Evolutionary conservation across 2,113 vertebrate genomes (phyloP).

Genomic region (Tautogolabrus adspersus): DNA sequence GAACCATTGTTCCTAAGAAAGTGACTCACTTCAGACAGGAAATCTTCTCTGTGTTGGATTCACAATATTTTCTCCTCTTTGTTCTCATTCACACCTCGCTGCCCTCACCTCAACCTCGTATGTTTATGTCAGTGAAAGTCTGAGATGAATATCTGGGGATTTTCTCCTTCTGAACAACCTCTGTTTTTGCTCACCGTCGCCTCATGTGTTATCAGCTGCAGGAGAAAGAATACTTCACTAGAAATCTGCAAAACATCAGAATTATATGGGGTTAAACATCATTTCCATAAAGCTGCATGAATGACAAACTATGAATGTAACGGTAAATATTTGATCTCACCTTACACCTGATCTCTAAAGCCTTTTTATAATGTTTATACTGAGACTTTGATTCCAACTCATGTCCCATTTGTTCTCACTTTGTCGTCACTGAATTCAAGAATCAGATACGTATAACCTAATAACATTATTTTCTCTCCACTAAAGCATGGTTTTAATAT

Average conservation of each 20-base stretch:
- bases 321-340: background rate
- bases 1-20: constrained; percentile 65
- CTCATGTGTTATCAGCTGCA: constrained; percentile 2
- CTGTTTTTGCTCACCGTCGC: constrained; percentile 63
- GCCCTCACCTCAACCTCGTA: constrained; percentile 60
- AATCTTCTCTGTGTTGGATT: constrained; percentile 66
- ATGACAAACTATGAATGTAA: background rate
- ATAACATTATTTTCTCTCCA: too few relatives aligned
- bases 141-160: constrained; percentile 82
- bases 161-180: constrained; percentile 43
- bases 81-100: constrained; percentile 64
- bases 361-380: too few relatives aligned
- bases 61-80: constrained; percentile 74
- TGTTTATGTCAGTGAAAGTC: constrained; percentile 72
- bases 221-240: background rate
- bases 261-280: constrained; percentile 24
- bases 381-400: too few relatives aligned
- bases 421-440: too few relatives aligned
- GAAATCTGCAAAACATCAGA: constrained; percentile 39
- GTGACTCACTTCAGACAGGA: constrained; percentile 75
- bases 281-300: background rate
- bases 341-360: background rate
- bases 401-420: too few relatives aligned
- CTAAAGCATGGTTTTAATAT: background rate
- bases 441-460: background rate